phyloP scores from a whole-genome alignment of 2,113 vertebrate genomes.

The Acrocephalus kingi region DNA sequence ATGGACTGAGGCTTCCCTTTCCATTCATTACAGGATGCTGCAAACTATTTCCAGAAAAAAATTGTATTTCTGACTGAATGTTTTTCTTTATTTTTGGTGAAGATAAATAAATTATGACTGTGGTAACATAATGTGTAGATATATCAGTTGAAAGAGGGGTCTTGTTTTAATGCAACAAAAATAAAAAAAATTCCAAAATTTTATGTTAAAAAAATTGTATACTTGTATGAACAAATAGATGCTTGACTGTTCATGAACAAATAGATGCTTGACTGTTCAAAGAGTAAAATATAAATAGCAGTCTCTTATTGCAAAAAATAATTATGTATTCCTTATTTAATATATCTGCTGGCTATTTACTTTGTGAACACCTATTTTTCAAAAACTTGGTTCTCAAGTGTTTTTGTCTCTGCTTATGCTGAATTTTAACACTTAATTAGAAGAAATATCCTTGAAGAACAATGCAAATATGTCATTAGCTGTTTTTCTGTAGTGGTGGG shows the following conservation, averaged over 20 bases:
- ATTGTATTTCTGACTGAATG: not conserved
- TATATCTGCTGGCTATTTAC: not conserved
- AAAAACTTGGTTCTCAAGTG: not conserved
- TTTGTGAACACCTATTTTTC: not conserved
- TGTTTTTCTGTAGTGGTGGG: not conserved
- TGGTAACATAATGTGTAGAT: not conserved
- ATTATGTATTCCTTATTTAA: not conserved
- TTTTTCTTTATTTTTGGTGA: not conserved
- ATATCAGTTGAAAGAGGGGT: not conserved
- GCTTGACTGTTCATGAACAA: not conserved
- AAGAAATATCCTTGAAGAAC: not conserved
- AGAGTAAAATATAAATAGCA: not conserved
- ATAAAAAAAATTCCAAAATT: not conserved
- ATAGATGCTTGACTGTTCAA: not conserved
- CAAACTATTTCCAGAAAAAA: not conserved
- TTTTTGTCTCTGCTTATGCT: not conserved
- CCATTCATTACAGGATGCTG: not conserved
- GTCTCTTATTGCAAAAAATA: not conserved
- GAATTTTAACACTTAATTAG: constrained; percentile 20
- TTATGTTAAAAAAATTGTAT: not conserved
- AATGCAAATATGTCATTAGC: not conserved
- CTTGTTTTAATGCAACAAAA: not conserved
- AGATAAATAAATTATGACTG: not conserved
- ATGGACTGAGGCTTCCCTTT: not conserved
- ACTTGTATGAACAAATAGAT: not conserved